phyloP scores from a whole-genome alignment of 2,797 vertebrate species.

The Spea hammondii region DNA sequence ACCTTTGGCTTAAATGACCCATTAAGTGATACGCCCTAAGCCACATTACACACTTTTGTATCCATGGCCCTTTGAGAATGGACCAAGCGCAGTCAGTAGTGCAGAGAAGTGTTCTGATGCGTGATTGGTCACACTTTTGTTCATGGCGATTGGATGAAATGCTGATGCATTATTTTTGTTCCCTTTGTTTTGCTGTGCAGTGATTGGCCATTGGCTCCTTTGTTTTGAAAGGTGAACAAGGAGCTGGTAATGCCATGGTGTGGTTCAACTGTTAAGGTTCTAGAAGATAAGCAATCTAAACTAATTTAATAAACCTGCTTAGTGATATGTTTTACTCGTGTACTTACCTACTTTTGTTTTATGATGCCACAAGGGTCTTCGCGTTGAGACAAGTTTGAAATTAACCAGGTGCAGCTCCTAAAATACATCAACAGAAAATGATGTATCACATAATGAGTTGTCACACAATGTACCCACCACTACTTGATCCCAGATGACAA shows the following conservation, averaged over 20 bases:
- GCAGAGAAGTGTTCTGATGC: slow-evolving; percentile 15
- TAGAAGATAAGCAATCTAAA: background rate
- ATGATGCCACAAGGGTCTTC: background rate
- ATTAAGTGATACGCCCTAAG: slow-evolving; percentile 21
- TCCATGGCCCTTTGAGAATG: slow-evolving; percentile 24
- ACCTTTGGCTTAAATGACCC: background rate
- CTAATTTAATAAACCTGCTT: background rate
- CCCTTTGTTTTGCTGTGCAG: slow-evolving; percentile 42
- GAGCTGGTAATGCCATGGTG: slow-evolving; percentile 2
- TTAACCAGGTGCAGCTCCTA: too few relatives aligned
- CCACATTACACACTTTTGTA: background rate
- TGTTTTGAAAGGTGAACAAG: slow-evolving; percentile 38
- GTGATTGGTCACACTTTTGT: slow-evolving; percentile 30
- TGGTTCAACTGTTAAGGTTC: slow-evolving; percentile 15
- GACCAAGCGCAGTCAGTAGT: background rate
- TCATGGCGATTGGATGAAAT: slow-evolving; percentile 41
- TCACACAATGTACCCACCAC: too few relatives aligned
- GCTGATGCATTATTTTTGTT: slow-evolving; percentile 45
- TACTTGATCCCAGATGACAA: too few relatives aligned
- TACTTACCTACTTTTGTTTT: background rate
- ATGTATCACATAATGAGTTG: too few relatives aligned
- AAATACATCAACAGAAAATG: too few relatives aligned
- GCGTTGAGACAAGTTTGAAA: too few relatives aligned
- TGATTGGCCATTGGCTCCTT: slow-evolving; percentile 37
- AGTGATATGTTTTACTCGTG: background rate